phyloP scores from a whole-genome alignment of 1,140 invertebrate species.

The Chymomyza costata region DNA sequence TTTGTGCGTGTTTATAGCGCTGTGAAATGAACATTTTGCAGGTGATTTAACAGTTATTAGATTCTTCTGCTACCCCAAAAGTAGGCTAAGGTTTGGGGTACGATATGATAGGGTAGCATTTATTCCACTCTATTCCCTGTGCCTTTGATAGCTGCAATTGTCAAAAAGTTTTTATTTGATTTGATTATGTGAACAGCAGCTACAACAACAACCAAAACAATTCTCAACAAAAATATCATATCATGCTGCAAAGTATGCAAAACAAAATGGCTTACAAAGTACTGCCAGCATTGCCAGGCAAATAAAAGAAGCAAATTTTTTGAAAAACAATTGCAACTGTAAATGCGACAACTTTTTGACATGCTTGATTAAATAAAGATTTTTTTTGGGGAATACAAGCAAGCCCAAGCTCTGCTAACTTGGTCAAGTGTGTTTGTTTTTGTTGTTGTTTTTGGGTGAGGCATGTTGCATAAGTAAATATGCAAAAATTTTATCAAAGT shows the following conservation, averaged over 20 bases:
- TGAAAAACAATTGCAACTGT: conserved; percentile 41
- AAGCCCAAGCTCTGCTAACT: too few relatives aligned
- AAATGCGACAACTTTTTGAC: conserved; percentile 44
- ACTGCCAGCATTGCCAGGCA: conserved; percentile 40
- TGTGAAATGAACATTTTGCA: conserved; percentile 73
- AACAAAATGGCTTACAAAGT: conserved; percentile 50
- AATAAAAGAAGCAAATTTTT: too few relatives aligned
- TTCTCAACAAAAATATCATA: too few relatives aligned
- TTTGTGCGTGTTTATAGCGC: conserved; percentile 56
- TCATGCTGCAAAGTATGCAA: conserved; percentile 27
- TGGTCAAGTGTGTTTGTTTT: conserved; percentile 12
- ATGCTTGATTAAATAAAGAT: conserved; percentile 71
- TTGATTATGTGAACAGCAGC: conserved; percentile 52
- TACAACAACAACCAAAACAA: neutral
- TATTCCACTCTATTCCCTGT: conserved; percentile 12
- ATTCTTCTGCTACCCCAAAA: conserved; percentile 32
- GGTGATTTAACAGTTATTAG: conserved; percentile 73
- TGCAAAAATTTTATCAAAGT: conserved; percentile 42
- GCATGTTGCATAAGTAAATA: conserved; percentile 51
- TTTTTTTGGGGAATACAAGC: conserved; percentile 33
- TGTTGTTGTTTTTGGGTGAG: conserved; percentile 5
- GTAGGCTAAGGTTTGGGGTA: conserved; percentile 13
- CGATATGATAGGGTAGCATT: too few relatives aligned
- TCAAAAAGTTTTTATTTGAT: conserved; percentile 67
- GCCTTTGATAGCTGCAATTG: conserved; percentile 18